These are phyloP conservation scores for Myotis planiceps DNA, from an alignment of 2,797 vertebrate genomes.

Conservation along the genomic window DNA sequence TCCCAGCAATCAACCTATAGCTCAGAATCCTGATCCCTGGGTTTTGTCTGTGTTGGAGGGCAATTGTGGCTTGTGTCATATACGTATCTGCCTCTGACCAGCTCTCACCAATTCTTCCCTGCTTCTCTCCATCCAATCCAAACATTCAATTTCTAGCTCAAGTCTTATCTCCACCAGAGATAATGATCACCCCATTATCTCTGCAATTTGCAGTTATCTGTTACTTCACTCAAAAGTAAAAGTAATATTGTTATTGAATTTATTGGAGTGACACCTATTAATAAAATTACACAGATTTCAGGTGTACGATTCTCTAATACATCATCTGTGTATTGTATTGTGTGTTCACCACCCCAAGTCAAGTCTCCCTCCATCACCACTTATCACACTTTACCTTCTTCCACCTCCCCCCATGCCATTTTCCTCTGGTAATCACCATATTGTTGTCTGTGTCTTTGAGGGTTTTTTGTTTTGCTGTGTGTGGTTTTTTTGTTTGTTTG, in stretches of 20 bases:
- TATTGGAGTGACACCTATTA: neutral
- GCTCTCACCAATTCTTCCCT: neutral
- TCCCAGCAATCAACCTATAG: neutral
- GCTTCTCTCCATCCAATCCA: neutral
- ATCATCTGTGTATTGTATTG: neutral
- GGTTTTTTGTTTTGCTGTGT: neutral
- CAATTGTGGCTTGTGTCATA: neutral
- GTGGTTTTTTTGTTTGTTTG: neutral
- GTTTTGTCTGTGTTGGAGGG: neutral
- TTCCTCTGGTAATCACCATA: neutral
- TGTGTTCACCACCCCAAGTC: neutral
- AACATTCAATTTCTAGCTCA: neutral
- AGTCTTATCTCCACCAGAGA: neutral
- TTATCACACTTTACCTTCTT: neutral
- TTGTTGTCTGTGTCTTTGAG: neutral
- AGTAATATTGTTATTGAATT: neutral
- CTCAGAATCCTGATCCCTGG: neutral
- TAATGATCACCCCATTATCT: neutral
- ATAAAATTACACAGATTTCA: neutral
- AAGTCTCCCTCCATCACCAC: neutral
- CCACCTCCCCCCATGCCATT: neutral
- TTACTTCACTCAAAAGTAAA: neutral
- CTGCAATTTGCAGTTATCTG: neutral
- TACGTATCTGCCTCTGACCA: neutral
- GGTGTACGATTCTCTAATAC: neutral